Percentiles rank a stretch among this genome's conserved stretches.
Conservation (phyloP, 2,888 invertebrate genomes). For the Hyppa rectilinea region DNA sequence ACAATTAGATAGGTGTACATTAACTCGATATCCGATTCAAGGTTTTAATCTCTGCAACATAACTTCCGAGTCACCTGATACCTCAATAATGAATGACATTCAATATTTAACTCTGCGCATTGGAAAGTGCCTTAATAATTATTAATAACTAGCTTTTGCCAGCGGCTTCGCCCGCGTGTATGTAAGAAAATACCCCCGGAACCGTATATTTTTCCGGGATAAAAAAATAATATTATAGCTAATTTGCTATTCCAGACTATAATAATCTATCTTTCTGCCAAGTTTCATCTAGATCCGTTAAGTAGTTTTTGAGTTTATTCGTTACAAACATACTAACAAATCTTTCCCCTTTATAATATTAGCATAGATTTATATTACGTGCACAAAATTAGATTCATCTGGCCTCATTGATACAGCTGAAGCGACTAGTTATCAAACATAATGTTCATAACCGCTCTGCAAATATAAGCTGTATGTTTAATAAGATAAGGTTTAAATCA, state of each 20-base stretch:
- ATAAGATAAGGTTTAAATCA: slow-evolving; percentile 30
- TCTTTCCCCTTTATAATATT: no score
- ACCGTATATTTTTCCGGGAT: no score
- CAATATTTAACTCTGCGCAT: slow-evolving; percentile 23
- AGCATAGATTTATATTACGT: slow-evolving; percentile 42
- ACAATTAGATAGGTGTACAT: no score
- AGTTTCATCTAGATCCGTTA: no score
- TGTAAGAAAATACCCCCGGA: no score
- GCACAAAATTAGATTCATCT: slow-evolving; percentile 58
- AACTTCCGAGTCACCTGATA: slow-evolving; percentile 46
- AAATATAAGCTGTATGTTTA: slow-evolving; percentile 28
- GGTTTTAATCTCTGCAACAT: slow-evolving; percentile 13
- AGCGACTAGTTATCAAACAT: slow-evolving; percentile 41
- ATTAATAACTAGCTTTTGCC: no score
- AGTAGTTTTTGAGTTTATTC: no score
- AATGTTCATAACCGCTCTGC: neutral
- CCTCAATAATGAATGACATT: slow-evolving; percentile 27
- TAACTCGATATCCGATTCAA: slow-evolving; percentile 20
- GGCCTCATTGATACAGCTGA: slow-evolving; percentile 55
- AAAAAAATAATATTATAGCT: no score
- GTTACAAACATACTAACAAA: no score
- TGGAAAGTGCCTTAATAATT: slow-evolving; percentile 41
- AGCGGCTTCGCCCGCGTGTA: no score
- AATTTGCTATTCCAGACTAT: no score
- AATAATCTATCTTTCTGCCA: no score